A percentile compares a stretch with the other conserved stretches of the same genome.
phyloP scores from a whole-genome alignment of 2,113 vertebrate genomes.

The Hemibagrus wyckioides region DNA sequence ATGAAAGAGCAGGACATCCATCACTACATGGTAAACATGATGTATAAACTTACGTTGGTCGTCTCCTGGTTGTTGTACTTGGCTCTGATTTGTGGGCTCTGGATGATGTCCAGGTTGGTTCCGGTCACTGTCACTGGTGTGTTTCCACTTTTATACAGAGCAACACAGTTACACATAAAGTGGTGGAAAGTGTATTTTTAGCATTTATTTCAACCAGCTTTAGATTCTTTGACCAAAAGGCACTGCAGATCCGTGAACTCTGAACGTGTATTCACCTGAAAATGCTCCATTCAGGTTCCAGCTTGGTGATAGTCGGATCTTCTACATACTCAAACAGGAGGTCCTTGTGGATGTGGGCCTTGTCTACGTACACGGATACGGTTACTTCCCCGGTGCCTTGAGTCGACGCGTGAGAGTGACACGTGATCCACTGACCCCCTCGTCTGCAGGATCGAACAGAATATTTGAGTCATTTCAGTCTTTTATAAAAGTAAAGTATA shows the following conservation, averaged over 20 bases:
- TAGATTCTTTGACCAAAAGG: neutral
- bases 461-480: no score
- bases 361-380: conserved; percentile 90
- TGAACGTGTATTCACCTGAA: conserved; percentile 77
- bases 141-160: conserved; percentile 78
- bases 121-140: conserved; percentile 93
- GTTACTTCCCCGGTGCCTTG: conserved; percentile 84
- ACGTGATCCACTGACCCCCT: conserved; percentile 85
- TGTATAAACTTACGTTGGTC: conserved; percentile 83
- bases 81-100: conserved; percentile 94
- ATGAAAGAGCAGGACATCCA: neutral
- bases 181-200: neutral
- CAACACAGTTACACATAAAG: neutral
- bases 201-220: neutral
- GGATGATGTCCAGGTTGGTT: conserved; percentile 95
- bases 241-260: neutral
- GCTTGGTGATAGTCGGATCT: conserved; percentile 89
- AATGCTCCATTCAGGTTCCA: conserved; percentile 98
- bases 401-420: conserved; percentile 84
- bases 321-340: conserved; percentile 92
- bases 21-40: neutral
- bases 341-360: conserved; percentile 86
- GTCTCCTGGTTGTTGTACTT: conserved; percentile 91
- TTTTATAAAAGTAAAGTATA: no score
- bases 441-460: conserved; percentile 74